Conservation (phyloP, 1,140 invertebrate genomes). For the Lucilia sericata region DNA sequence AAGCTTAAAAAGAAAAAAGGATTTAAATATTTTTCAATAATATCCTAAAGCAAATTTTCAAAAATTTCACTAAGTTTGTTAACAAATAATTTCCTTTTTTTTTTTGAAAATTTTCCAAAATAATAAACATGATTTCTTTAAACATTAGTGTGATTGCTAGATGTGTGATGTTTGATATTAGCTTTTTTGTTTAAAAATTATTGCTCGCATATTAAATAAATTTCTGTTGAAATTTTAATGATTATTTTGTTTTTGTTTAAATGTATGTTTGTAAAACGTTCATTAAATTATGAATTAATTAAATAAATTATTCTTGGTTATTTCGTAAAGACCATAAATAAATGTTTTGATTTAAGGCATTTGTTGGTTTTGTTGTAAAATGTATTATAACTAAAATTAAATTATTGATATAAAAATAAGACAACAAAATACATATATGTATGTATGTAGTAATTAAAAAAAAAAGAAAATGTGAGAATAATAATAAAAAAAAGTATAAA, state of each 20-base stretch:
- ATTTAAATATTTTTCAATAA: no score
- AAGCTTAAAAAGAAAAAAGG: no score
- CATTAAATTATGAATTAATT: not conserved
- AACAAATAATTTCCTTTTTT: no score
- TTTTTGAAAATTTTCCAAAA: not conserved
- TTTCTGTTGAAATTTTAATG: not conserved
- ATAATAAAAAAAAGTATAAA: conserved; percentile 42
- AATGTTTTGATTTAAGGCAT: not conserved
- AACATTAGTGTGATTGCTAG: not conserved
- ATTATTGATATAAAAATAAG: not conserved
- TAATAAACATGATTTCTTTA: not conserved
- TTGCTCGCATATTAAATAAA: conserved; percentile 9
- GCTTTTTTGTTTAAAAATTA: not conserved
- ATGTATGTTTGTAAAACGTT: not conserved
- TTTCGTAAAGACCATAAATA: not conserved
- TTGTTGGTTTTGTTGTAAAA: not conserved
- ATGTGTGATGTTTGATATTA: not conserved
- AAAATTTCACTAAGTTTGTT: not conserved
- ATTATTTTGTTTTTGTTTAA: not conserved
- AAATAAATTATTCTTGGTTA: not conserved
- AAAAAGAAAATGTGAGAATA: not conserved
- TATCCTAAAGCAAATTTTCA: not conserved
- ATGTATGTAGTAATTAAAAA: not conserved
- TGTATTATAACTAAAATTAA: not conserved
- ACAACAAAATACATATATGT: not conserved